Base-by-base conservation (phyloP, 2,113 vertebrate species). In the Pterocles burchelli region DNA sequence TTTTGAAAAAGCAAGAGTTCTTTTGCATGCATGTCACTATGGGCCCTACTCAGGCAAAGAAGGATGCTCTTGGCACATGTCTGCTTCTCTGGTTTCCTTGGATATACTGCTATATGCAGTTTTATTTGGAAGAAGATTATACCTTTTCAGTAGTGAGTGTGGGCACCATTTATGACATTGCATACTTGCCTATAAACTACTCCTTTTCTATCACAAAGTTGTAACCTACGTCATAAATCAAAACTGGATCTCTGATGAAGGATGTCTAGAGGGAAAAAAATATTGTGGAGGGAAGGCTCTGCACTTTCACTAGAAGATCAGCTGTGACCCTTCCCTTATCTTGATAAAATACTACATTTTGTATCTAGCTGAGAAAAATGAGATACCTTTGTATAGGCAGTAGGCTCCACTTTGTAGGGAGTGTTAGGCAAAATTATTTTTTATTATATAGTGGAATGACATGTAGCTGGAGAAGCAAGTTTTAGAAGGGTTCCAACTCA, bases 21-120 rank as follows among this genome's bases (percentile, higher is more conserved):
- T 94, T 98, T 93, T 94, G 95, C 79, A 91, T 97, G 96, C 91
- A 90, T 95, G 91, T 95, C 95, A 96, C 96, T 95, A 59, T 93
- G 70, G 93, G 33, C n/a, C 43, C 91, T 89, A 92, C 86, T 95
- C 58, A 52, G 67, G 89, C 95, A 84, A 79, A 95, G 81, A 85
- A 58, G 3, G 85, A 95, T 97, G 93, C 77, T 79, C 67, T 92
- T 95, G 93, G 91, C 95, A 90, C 88, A 67, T 78, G 76, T 58
- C 76, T 86, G 4, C 71, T 73, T 72, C 75, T 83, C 48, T 54
- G 10, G 65, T 95, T 94, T 83, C 85, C 83, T 75, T 86, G 79
- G 52, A 58, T 93, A 81, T 93, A 51, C 71, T 85, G 74, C 89
- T 79, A 51, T 63, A 78, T 62, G 36, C 75, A 84, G 76, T 59